Base-by-base conservation (phyloP, 1,140 invertebrate species). In the Ptiloglossa arizonensis region DNA sequence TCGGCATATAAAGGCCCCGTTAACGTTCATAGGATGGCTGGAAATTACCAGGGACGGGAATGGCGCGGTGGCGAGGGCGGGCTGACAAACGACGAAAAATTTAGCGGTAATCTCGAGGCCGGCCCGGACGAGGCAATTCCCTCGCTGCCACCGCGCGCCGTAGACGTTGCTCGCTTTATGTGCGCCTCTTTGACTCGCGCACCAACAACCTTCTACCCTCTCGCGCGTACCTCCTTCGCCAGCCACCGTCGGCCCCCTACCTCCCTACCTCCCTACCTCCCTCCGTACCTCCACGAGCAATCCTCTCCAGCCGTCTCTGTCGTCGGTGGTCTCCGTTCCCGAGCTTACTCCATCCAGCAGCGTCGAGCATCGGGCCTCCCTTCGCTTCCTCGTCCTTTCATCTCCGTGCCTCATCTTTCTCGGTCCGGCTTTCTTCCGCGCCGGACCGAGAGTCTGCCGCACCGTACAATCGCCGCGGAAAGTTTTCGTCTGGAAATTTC, bases 111-210 rank as follows among this genome's bases (percentile, higher is more conserved):
- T 88, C 87, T 87, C 84, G 74, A 64, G 77, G 73, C 68, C 27
- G 70, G 41, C 63, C 75, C 50, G 82, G 79, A 85, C 81, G 73
- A 76, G 79, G 83, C 86, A 88, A 90, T 89, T 88, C 83, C 75
- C 81, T 78, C 60, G 80, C 66, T 73, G 29, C 62, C 75, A 71
- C 70, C 70, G 27, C 57, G 60, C 50, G 27, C 56, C 62, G 56
- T 78, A 81, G 76, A 87, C 67, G 86, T 72, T 89, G 87, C 84
- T 89, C 88, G 88, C 83, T 90, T 89, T 88, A 87, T 88, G 88
- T 82, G 82, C 83, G 81, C 75, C 81, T 85, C 87, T 89, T 90
- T 88, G 83, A 89, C 80, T 82, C 77, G 59, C 81, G 73, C 80
- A 68, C 83, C 67, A 74, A 66, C 67, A 79, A 83, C 54, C 73